A percentile compares a stretch with the other conserved stretches of the same genome.
These are phyloP conservation scores for Dyspetes luteomarginatus DNA, from an alignment of 2,888 invertebrate species.

Conservation along the genomic window DNA sequence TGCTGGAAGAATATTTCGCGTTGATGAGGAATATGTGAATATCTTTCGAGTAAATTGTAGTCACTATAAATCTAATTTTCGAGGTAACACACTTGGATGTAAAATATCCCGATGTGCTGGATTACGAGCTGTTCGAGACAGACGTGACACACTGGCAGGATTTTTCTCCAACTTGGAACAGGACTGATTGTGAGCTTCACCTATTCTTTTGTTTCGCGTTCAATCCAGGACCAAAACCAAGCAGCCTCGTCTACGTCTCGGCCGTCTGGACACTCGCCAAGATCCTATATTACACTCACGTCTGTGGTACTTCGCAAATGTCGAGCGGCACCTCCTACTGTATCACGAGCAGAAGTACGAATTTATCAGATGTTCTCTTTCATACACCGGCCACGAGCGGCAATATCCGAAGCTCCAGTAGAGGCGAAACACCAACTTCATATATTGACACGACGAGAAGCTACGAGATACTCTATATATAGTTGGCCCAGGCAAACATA, in stretches of 20 bases:
- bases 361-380: conserved; percentile 72
- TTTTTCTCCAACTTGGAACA: conserved; percentile 34
- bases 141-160: background rate
- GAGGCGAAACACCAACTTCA: conserved; percentile 12
- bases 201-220: conserved; percentile 24
- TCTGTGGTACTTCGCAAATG: conserved; percentile 73
- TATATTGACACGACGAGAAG: conserved; percentile 55
- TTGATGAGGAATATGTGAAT: too few species aligned
- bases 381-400: conserved; percentile 42
- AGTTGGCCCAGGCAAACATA: too few species aligned
- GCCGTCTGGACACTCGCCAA: conserved; percentile 77
- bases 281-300: conserved; percentile 77
- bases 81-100: background rate
- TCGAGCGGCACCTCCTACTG: conserved; percentile 51
- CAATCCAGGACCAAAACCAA: conserved; percentile 34
- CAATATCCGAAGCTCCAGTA: background rate
- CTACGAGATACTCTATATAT: conserved; percentile 23
- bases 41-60: too few species aligned
- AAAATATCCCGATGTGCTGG: background rate
- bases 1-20: too few species aligned
- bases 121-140: background rate
- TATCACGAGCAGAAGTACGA: conserved; percentile 68
- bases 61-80: background rate
- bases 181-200: conserved; percentile 21
- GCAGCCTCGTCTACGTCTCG: conserved; percentile 1